A percentile compares a stretch with the other conserved stretches of the same genome.
Conservation (phyloP, 2,113 vertebrate species). For the Garra rufa region DNA sequence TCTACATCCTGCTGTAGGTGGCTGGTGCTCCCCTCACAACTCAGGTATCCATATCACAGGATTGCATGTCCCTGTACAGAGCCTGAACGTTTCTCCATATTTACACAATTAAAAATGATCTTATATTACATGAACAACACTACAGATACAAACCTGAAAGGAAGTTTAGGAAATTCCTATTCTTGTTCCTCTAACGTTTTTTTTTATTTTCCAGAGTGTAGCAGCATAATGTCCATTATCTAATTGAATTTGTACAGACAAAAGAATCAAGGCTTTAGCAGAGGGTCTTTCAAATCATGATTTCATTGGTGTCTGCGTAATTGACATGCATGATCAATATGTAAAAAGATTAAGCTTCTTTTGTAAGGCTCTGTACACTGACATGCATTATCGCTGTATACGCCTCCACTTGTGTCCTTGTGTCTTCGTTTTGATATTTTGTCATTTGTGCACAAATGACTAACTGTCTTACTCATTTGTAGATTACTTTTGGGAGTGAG, state of each 20-base stretch:
- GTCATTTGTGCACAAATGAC: not conserved
- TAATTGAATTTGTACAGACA: not conserved
- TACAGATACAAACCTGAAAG: not conserved
- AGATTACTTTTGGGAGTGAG: not conserved
- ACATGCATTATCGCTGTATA: not conserved
- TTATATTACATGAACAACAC: not conserved
- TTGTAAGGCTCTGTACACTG: not conserved
- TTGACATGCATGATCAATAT: not conserved
- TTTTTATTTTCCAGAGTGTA: not conserved
- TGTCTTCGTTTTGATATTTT: not conserved
- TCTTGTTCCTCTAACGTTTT: not conserved
- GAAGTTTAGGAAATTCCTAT: not conserved
- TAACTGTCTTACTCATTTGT: slow-evolving; percentile 4
- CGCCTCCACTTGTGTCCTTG: not conserved
- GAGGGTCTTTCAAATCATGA: not conserved
- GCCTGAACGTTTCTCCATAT: not conserved
- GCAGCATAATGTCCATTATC: not conserved
- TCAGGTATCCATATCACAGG: slow-evolving; percentile 71
- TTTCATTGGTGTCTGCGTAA: not conserved
- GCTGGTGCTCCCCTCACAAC: slow-evolving; percentile 77
- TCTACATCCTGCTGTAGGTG: slow-evolving; percentile 69
- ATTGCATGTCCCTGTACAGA: slow-evolving; percentile 48
- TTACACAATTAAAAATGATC: not conserved
- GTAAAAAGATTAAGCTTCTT: not conserved
- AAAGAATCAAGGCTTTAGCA: not conserved